Percentiles rank a stretch among this genome's conserved stretches.
phyloP scores from a whole-genome alignment of 2,888 invertebrate genomes.

The Lithophane leautieri region DNA sequence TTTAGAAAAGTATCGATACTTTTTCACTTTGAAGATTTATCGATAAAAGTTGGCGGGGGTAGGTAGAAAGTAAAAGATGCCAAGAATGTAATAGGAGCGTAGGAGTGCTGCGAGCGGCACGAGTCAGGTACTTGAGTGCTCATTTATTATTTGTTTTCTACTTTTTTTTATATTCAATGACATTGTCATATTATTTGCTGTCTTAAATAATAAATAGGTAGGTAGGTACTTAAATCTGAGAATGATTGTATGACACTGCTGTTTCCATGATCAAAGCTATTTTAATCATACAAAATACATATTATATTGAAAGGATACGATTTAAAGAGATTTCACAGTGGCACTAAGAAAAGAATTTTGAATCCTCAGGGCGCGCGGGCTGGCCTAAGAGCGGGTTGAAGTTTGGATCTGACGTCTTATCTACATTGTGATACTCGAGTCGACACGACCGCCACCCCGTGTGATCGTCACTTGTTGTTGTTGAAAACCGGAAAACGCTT shows the following conservation, averaged over 20 bases:
- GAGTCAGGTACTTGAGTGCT: neutral
- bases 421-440: too few relatives aligned
- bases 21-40: slow-evolving; percentile 31
- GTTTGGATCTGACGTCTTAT: neutral
- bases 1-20: slow-evolving; percentile 26
- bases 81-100: neutral
- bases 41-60: slow-evolving; percentile 1
- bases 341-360: neutral
- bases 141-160: neutral
- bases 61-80: neutral
- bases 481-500: too few relatives aligned
- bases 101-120: neutral
- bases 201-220: neutral
- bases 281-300: too few relatives aligned
- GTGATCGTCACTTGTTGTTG: too few relatives aligned
- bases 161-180: neutral
- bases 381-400: neutral
- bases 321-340: neutral
- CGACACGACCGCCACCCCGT: too few relatives aligned
- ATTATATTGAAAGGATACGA: too few relatives aligned
- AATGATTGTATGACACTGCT: neutral
- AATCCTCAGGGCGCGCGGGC: neutral
- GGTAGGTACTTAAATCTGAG: neutral
- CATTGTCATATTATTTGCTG: neutral
- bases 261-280: neutral